Percentiles rank a stretch among this genome's conserved stretches.
phyloP scores from a whole-genome alignment of 2,888 invertebrate genomes.

The Pheosia gnoma region DNA sequence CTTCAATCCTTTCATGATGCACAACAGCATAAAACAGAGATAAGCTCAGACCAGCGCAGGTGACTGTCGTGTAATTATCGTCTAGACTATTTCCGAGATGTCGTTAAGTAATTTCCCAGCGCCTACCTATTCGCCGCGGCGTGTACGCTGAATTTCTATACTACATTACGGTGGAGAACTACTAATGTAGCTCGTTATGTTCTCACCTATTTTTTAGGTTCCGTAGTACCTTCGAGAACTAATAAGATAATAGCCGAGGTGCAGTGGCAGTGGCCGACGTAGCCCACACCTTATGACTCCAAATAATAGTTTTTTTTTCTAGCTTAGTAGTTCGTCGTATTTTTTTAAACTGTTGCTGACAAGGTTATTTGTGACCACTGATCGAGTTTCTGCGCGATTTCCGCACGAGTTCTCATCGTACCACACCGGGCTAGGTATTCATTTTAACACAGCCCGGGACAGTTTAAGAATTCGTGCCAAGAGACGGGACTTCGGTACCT shows the following conservation, averaged over 20 bases:
- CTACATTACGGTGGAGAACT: conserved; percentile 28
- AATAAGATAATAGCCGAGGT: too few relatives aligned
- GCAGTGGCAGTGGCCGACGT: too few relatives aligned
- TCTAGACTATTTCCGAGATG: conserved; percentile 32
- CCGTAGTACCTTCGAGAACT: too few relatives aligned
- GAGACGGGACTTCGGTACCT: conserved; percentile 62
- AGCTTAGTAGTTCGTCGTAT: too few relatives aligned
- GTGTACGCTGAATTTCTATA: conserved; percentile 38
- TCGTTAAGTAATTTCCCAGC: conserved; percentile 49
- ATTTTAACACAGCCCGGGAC: conserved; percentile 51
- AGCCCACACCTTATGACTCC: too few relatives aligned
- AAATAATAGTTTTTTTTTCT: too few relatives aligned
- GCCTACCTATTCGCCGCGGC: conserved; percentile 36
- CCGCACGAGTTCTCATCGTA: conserved; percentile 17
- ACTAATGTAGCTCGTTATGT: conserved; percentile 10
- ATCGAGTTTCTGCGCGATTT: conserved; percentile 5
- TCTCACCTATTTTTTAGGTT: background rate
- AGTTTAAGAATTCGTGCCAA: conserved; percentile 73
- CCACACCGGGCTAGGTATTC: conserved; percentile 29
- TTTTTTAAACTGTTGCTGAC: too few relatives aligned
- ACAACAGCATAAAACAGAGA: background rate
- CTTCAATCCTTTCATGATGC: background rate
- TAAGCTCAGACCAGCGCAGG: conserved; percentile 2
- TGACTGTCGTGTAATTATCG: conserved; percentile 39
- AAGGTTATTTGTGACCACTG: too few relatives aligned